These are phyloP conservation scores for Mastomys coucha DNA, from an alignment of 2,113 vertebrate genomes.

Conservation along the genomic window DNA sequence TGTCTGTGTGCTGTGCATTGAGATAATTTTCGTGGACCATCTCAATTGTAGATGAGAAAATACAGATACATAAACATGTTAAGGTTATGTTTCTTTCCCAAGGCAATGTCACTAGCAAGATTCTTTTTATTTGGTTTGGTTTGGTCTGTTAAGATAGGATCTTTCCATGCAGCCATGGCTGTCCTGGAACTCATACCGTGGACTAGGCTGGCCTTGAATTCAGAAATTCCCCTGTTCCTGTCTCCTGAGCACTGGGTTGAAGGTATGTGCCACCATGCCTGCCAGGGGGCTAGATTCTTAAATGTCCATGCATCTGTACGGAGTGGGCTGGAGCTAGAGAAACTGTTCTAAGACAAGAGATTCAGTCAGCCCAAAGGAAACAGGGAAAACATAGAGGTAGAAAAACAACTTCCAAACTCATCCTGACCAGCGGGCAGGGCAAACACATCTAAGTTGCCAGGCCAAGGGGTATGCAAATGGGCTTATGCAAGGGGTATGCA, in stretches of 20 bases:
- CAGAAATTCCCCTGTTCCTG: not conserved
- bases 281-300: not conserved
- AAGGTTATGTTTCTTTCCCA: not conserved
- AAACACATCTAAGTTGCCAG: not conserved
- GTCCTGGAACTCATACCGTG: not conserved
- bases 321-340: not conserved
- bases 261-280: not conserved
- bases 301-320: not conserved
- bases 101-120: not conserved
- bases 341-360: not conserved
- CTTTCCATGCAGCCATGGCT: not conserved
- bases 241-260: not conserved
- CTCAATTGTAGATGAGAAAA: not conserved
- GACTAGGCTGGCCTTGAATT: not conserved
- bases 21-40: not conserved
- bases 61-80: not conserved
- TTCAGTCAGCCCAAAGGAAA: not conserved
- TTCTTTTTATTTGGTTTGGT: not conserved
- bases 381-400: not conserved
- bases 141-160: not conserved
- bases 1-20: not conserved
- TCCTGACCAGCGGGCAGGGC: not conserved
- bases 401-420: not conserved
- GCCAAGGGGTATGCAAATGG: conserved; percentile 7
- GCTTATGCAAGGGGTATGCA: not conserved